These are phyloP conservation scores for Drosophila grimshawi DNA, from an alignment of 1,140 invertebrate genomes.

Conservation along the genomic window DNA sequence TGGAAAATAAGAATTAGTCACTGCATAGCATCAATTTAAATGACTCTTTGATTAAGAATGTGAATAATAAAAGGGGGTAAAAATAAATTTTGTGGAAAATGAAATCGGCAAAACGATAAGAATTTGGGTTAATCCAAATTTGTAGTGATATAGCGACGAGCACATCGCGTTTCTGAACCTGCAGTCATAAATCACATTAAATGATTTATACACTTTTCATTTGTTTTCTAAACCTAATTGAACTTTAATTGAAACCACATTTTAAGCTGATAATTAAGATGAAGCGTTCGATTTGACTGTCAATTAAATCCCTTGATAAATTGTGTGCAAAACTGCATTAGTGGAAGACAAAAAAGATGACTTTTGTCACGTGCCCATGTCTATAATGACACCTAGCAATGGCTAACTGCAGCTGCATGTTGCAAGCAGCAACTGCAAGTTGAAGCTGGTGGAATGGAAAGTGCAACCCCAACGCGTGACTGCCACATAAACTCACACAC, in stretches of 20 bases:
- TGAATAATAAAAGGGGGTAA: not conserved
- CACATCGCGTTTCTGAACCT: too few relatives aligned
- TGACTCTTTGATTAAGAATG: not conserved
- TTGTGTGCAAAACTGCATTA: slow-evolving; percentile 24
- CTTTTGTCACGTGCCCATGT: slow-evolving; percentile 36
- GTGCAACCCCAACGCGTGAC: slow-evolving; percentile 19
- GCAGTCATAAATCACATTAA: too few relatives aligned
- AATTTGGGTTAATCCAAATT: not conserved
- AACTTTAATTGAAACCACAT: not conserved
- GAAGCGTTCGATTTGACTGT: not conserved
- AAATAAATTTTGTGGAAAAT: not conserved
- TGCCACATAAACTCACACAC: slow-evolving; percentile 28
- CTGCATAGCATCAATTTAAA: too few relatives aligned
- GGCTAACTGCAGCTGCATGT: not conserved
- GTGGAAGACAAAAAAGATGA: slow-evolving; percentile 7
- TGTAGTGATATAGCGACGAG: too few relatives aligned
- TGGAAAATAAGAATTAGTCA: not conserved
- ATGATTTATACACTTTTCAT: too few relatives aligned
- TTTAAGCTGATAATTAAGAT: too few relatives aligned
- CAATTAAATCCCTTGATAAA: slow-evolving; percentile 17
- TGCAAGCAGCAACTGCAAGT: slow-evolving; percentile 1
- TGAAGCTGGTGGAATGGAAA: slow-evolving; percentile 24
- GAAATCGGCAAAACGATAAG: too few relatives aligned
- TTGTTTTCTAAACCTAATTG: too few relatives aligned
- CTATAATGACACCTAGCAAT: slow-evolving; percentile 7